A percentile compares a stretch with the other conserved stretches of the same genome.
phyloP scores from a whole-genome alignment of 1,140 invertebrate species.

The Stegodyphus dumicola region DNA sequence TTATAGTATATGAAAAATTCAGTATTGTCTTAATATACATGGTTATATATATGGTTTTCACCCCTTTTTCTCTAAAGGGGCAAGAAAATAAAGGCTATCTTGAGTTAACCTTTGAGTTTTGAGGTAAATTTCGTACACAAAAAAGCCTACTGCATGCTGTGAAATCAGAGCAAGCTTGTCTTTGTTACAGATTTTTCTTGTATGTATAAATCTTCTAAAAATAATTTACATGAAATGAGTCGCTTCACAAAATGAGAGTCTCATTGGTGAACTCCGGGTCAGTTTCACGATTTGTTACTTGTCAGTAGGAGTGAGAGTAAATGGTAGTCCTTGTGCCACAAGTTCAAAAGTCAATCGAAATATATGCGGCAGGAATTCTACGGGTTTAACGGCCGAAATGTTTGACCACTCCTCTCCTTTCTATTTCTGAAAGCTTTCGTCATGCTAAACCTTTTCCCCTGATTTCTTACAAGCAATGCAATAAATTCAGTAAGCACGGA shows the following conservation, averaged over 20 bases:
- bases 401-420: conserved; percentile 16
- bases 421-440: not conserved
- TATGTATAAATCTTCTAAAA: conserved; percentile 3
- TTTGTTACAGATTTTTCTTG: not conserved
- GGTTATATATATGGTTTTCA: too few species aligned
- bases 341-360: not conserved
- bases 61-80: too few species aligned
- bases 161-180: not conserved
- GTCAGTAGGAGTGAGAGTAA: conserved; percentile 6
- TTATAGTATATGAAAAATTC: too few species aligned
- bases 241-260: conserved; percentile 9
- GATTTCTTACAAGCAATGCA: too few species aligned
- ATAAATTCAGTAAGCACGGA: too few species aligned
- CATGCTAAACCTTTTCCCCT: too few species aligned
- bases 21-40: too few species aligned
- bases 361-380: not conserved
- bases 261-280: conserved; percentile 24
- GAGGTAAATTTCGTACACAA: too few species aligned
- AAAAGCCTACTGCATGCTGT: too few species aligned
- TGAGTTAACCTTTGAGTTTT: too few species aligned
- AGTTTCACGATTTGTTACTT: conserved; percentile 7
- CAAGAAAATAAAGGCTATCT: too few species aligned
- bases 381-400: conserved; percentile 29
- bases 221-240: conserved; percentile 21
- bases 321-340: not conserved